Percentiles rank a stretch among this genome's conserved stretches.
phyloP scores from a whole-genome alignment of 2,888 invertebrate genomes.

The Agriotes lineatus region DNA sequence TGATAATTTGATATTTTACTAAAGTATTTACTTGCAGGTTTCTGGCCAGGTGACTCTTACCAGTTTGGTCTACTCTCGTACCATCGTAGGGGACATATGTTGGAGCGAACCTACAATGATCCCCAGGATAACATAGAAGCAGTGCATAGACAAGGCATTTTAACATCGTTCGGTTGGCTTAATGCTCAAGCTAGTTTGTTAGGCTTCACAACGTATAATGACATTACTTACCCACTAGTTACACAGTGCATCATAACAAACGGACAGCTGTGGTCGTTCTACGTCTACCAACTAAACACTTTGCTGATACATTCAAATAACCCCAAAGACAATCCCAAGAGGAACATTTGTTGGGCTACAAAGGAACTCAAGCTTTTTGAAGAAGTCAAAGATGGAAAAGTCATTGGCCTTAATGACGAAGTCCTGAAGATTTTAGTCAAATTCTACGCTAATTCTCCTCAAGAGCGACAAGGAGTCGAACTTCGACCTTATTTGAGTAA shows the following conservation, averaged over 20 bases:
- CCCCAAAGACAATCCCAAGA: conserved; percentile 74
- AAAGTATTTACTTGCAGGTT: too few relatives aligned
- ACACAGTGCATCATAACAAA: conserved; percentile 92
- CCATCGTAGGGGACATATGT: conserved; percentile 75
- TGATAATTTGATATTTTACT: too few relatives aligned
- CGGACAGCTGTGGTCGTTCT: conserved; percentile 88
- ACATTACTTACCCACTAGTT: conserved; percentile 90
- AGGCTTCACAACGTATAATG: conserved; percentile 92
- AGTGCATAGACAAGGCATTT: conserved; percentile 80
- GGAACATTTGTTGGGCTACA: conserved; percentile 86
- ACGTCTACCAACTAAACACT: conserved; percentile 94
- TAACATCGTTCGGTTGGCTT: conserved; percentile 85
- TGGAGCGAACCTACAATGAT: conserved; percentile 68
- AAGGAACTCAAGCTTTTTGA: conserved; percentile 81
- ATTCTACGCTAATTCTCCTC: conserved; percentile 80
- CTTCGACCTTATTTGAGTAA: conserved; percentile 81
- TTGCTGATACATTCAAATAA: conserved; percentile 74
- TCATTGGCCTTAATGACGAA: conserved; percentile 84
- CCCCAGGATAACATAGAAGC: conserved; percentile 72
- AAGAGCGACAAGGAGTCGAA: conserved; percentile 68
- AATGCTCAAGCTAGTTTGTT: conserved; percentile 83
- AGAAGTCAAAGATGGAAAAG: conserved; percentile 76
- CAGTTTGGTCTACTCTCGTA: conserved; percentile 85
- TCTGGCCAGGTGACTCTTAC: conserved; percentile 85
- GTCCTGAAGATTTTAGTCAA: conserved; percentile 80